A percentile compares a stretch with the other conserved stretches of the same genome.
Conservation (phyloP, 2,113 vertebrate species). For the Pollachius pollachius region DNA sequence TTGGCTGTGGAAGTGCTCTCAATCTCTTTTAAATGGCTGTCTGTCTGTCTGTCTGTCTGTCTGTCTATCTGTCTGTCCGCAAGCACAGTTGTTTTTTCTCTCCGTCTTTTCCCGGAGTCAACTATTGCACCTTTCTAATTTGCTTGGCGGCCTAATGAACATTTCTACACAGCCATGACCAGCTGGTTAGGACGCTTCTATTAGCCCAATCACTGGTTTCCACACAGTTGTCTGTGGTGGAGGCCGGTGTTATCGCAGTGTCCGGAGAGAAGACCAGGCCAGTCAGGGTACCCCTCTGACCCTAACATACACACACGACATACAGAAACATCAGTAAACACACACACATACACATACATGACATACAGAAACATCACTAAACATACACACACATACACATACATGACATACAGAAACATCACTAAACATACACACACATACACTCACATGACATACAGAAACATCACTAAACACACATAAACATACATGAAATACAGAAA, state of each 20-base stretch:
- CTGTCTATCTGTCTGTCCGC: slow-evolving; percentile 12
- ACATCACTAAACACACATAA: no score
- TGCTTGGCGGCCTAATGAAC: slow-evolving; percentile 72
- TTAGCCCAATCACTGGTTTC: slow-evolving; percentile 75
- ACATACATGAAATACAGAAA: background rate
- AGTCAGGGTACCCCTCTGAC: slow-evolving; percentile 13
- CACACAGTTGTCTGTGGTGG: slow-evolving; percentile 54
- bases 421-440: background rate
- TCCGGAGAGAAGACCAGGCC: slow-evolving; percentile 41
- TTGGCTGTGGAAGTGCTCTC: slow-evolving; percentile 50
- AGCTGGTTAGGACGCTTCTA: slow-evolving; percentile 77
- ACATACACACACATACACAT: slow-evolving; percentile 8
- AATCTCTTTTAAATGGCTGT: slow-evolving; percentile 22
- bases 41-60: slow-evolving; percentile 14
- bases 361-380: background rate
- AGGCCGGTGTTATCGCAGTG: slow-evolving; percentile 26
- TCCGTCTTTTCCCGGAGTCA: slow-evolving; percentile 33
- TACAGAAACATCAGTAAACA: background rate
- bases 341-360: slow-evolving; percentile 8
- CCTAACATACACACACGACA: slow-evolving; percentile 7
- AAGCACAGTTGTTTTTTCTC: background rate
- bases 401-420: background rate
- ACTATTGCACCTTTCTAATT: slow-evolving; percentile 66
- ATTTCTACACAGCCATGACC: slow-evolving; percentile 78
- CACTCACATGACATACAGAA: slow-evolving; percentile 9